Evolutionary conservation across 1,140 invertebrate species (phyloP), one percentile per base, ranked within the genome.

Genomic region (Odontomachus brunneus): DNA sequence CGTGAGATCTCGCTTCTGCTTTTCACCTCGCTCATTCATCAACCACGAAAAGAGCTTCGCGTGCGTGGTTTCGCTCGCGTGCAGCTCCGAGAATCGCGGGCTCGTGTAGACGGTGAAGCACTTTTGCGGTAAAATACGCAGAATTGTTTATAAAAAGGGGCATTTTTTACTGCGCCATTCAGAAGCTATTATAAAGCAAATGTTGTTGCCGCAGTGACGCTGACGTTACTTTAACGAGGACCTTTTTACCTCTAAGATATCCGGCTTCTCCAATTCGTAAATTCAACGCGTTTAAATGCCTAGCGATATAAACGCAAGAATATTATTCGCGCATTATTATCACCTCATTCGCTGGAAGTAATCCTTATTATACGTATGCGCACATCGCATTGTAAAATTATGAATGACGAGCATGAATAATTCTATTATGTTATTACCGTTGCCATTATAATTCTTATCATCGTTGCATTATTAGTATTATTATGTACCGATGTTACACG

Each of bases 11-110:
- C 44, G 63, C 86, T 84, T 74, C 60, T 76, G 44, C 84, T 24
- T 62, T 86, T 55, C 55, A 19, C 84, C 74, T 85, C 38, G 53
- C 71, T 83, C 78, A 69, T 87, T 83, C 63, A 72, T 83, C 84
- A 86, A 86, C 62, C 53, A 71, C 81, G 60, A 86, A 84, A 86
- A 86, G 29, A 72, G 75, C 38, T 17, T 86, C 24, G 75, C 75
- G 83, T 86, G 83, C 83, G 19, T 49, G n/a, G 19, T 26, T 48
- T 85, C 26, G 57, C 48, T 86, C 53, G 83, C 83, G 75, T 85
- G 84, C 53, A 24, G 62, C 44, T 62, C 75, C 22, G n/a, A 29
- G 29, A 73, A 85, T 81, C 73, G 49, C 73, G 49, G 26, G 22
- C 24, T 49, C 59, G 19, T 24, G 19, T 17, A 19, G 26, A 72